Base-by-base conservation (phyloP, 2,113 vertebrate species). In the Periophthalmus modestus region DNA sequence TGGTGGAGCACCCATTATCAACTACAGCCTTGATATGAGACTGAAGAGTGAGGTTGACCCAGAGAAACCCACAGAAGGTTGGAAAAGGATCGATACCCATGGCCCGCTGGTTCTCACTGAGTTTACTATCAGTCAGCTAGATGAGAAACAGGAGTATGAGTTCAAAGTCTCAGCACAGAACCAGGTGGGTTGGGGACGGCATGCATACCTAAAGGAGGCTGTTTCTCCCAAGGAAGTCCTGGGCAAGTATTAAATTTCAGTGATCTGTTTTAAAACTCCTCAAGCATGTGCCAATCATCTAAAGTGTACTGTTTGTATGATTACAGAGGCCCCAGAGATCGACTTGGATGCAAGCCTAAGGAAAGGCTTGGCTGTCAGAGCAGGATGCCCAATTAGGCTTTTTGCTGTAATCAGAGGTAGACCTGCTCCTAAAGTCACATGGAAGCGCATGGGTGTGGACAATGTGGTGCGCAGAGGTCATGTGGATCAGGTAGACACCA, bases 161-260 rank as follows among this genome's bases (percentile, higher is more conserved):
- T 99, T 99, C 88, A 95, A 96, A 72, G 98, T 99, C 47, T 98
- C 95, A 75, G 98, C 98, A 68, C 92, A 96, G 89, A 99, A 99
- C 85, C 98, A 99, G 75, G 95, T 99, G 88, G 98, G 98, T 79
- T 95, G 97, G 86, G 97, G 98, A 58, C 94, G 95, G 61, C 98
- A 97, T 63, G 96, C 97, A 72, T 96, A 96, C 88, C 80, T 99
- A 72, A 99, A 96, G 85, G 98, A 99, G 68, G 95, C 97, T 15
- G 93, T 96, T 62, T 95, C 89, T 69, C 98, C 98, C 63, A 98
- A 97, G 89, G 98, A 99, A 93, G 93, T 99, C 75, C 88, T 98
- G 62, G 98, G 98, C 98, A 87, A 93, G 87, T 66, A 70, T 46
- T 0, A 0, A 11, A 9, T 63, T 36, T 63, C 9, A 19, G 15